Base-by-base conservation (phyloP, 2,888 invertebrate genomes). In the Macrophya alboannulata region DNA sequence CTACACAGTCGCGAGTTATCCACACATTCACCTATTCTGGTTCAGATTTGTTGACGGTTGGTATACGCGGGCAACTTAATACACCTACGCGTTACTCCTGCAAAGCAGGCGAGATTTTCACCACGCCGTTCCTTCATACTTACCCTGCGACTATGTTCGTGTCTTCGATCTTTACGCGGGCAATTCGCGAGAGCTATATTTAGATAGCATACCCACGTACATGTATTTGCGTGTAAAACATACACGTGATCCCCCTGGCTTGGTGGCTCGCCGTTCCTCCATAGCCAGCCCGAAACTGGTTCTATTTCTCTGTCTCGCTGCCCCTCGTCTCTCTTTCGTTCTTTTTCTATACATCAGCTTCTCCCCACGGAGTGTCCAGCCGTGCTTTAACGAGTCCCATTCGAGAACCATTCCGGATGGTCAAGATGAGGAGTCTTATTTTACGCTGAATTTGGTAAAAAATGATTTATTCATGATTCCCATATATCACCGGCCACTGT, bases 171-270 rank as follows among this genome's bases (percentile, higher is more conserved):
- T 83, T 83, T 71, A 51, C 83, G 81, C 62, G 62, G 17, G 48
- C 37, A 68, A 83, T 83, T 71, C 51, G 83, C 37, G 12, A 25
- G 83, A 48, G 89, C 89, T 90, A 90, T 91, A 91, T 91, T 91
- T 90, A 91, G 90, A 89, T 88, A 87, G 87, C 88, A 89, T 90
- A 87, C 86, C 87, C 86, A 81, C 84, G 88, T 76, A 87, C 83
- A 68, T 83, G 83, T 83, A 43, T 83, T 83, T 37, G 83, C 83
- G 68, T 83, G 83, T 83, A 37, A 40, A 83, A 83, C 83, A 83
- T 83, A 68, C 81, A 81, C 37, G 25, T 37, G 68, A 31, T 31
- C 12, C n/a, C 48, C 37, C 48, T 55, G 55, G 55, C n/a, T 45
- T n/a, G 68, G 68, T 83, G 68, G 83, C 68, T 83, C 62, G 65